Conservation (phyloP, 2,888 invertebrate species). For the Biston stratarius region DNA sequence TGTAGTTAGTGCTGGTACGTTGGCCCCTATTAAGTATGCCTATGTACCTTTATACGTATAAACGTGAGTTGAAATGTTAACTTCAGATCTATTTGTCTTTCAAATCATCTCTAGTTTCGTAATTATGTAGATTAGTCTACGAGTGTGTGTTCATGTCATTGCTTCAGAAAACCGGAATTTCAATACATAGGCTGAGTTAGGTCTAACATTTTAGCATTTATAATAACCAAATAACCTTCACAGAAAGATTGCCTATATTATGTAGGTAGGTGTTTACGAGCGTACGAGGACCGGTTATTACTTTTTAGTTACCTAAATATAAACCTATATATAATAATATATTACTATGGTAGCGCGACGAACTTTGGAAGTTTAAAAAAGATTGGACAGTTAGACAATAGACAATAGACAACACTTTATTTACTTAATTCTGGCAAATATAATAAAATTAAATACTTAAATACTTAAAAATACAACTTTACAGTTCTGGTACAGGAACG, state of each 20-base stretch:
- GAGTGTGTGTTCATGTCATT: constrained; percentile 10
- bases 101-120: constrained; percentile 28
- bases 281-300: neutral
- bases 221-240: constrained; percentile 9
- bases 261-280: neutral
- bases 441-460: no score
- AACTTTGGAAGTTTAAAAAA: no score
- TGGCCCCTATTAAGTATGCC: no score
- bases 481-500: no score
- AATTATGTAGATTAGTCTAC: constrained; percentile 27
- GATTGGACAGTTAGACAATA: no score
- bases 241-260: neutral
- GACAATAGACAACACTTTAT: no score
- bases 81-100: constrained; percentile 17
- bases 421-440: no score
- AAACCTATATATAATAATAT: no score
- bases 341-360: no score
- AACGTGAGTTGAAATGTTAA: constrained; percentile 21
- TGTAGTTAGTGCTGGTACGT: no score
- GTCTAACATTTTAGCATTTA: constrained; percentile 12
- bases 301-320: no score
- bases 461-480: no score
- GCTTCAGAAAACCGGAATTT: constrained; percentile 28
- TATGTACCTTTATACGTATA: constrained; percentile 1
- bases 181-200: constrained; percentile 13